Percentiles rank a stretch among this genome's conserved stretches.
phyloP scores from a whole-genome alignment of 2,888 invertebrate species.

The Herminia tarsipennalis region DNA sequence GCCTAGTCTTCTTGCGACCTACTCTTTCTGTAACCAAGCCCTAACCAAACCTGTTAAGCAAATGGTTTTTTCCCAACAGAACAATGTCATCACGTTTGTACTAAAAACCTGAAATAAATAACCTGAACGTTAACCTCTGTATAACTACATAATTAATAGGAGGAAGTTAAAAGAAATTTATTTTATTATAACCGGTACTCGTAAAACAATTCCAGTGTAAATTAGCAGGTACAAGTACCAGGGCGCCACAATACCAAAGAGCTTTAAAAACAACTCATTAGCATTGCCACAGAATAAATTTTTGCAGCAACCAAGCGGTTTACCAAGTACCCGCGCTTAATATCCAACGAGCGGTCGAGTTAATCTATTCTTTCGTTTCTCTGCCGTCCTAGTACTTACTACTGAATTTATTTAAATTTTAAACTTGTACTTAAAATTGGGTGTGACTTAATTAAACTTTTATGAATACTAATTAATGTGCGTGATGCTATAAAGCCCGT shows the following conservation, averaged over 20 bases:
- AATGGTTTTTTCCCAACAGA: too few relatives aligned
- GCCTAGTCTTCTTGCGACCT: too few relatives aligned
- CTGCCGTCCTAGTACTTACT: slow-evolving; percentile 47
- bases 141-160: too few relatives aligned
- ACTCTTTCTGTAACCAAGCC: too few relatives aligned
- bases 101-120: too few relatives aligned
- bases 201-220: slow-evolving; percentile 13
- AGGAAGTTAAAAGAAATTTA: neutral
- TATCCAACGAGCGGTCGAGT: slow-evolving; percentile 41
- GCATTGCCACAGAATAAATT: slow-evolving; percentile 54
- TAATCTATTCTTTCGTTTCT: slow-evolving; percentile 53
- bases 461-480: slow-evolving; percentile 28
- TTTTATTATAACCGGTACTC: neutral
- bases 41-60: too few relatives aligned
- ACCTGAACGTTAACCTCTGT: too few relatives aligned
- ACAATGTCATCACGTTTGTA: too few relatives aligned
- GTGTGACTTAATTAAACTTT: slow-evolving; percentile 33
- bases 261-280: slow-evolving; percentile 55
- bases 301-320: slow-evolving; percentile 31
- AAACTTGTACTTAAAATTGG: slow-evolving; percentile 27
- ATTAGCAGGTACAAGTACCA: slow-evolving; percentile 43
- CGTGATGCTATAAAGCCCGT: too few relatives aligned
- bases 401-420: slow-evolving; percentile 45
- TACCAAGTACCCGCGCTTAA: slow-evolving; percentile 34
- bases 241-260: slow-evolving; percentile 33